These are phyloP conservation scores for Chydorus sphaericus DNA, from an alignment of 2,888 invertebrate species.

Conservation along the genomic window DNA sequence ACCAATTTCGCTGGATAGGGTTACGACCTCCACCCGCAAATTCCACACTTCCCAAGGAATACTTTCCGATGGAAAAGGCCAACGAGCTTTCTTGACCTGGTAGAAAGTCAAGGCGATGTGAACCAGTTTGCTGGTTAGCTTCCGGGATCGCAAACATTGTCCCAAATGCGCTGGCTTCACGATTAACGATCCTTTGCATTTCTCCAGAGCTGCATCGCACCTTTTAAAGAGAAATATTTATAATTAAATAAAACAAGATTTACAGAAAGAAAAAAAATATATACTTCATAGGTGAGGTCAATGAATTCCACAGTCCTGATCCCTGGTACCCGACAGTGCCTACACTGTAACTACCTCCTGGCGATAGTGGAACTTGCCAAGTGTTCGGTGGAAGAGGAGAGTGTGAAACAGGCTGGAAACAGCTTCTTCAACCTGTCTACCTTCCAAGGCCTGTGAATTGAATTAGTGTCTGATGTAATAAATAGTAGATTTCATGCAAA, in stretches of 20 bases:
- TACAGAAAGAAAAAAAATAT: slow-evolving; percentile 6
- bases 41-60: slow-evolving; percentile 99
- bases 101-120: slow-evolving; percentile 91
- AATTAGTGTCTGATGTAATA: background rate
- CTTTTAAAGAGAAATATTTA: slow-evolving; percentile 23
- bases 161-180: slow-evolving; percentile 46
- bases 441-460: slow-evolving; percentile 50
- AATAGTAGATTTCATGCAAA: background rate
- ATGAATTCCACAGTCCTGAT: slow-evolving; percentile 96
- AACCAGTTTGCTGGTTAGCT: slow-evolving; percentile 43
- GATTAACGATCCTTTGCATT: slow-evolving; percentile 25
- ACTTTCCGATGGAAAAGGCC: slow-evolving; percentile 80
- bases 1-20: slow-evolving; percentile 65
- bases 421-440: slow-evolving; percentile 80
- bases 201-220: slow-evolving; percentile 63
- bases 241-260: too few relatives aligned
- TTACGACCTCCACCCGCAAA: slow-evolving; percentile 72
- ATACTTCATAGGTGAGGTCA: slow-evolving; percentile 77
- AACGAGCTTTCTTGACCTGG: slow-evolving; percentile 74
- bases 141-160: slow-evolving; percentile 28
- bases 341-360: slow-evolving; percentile 84
- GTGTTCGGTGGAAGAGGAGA: slow-evolving; percentile 73
- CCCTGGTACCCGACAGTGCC: slow-evolving; percentile 90
- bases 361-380: slow-evolving; percentile 87
- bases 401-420: slow-evolving; percentile 84